Evolutionary conservation across 2,797 vertebrate genomes (phyloP).

Genomic region (Xiphorhynchus erythropygius): DNA sequence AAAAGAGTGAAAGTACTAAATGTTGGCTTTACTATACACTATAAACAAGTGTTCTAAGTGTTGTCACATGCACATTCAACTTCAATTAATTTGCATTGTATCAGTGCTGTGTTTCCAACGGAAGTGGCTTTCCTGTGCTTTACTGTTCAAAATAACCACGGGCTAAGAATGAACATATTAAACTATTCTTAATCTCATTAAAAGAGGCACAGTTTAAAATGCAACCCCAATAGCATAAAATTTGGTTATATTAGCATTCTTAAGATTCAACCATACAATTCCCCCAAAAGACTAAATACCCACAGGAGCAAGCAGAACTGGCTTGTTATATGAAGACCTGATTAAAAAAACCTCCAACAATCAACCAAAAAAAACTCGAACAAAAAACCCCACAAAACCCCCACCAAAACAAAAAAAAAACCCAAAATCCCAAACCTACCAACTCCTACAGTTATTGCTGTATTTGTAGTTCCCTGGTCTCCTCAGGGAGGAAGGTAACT

Average conservation of each 20-base stretch:
- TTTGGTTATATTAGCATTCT: not conserved
- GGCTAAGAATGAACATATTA: not conserved
- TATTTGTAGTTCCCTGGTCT: not conserved
- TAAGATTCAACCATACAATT: not conserved
- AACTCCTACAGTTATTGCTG: not conserved
- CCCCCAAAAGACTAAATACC: not conserved
- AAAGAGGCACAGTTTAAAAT: not conserved
- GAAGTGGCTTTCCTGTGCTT: not conserved
- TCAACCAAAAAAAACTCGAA: not conserved
- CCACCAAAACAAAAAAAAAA: not conserved
- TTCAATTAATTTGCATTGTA: not conserved
- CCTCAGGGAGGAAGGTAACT: not conserved
- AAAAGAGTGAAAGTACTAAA: not conserved
- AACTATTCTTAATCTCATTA: not conserved
- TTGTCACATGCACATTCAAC: not conserved
- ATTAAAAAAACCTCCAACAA: not conserved
- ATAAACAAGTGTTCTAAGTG: not conserved
- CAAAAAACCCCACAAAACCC: not conserved
- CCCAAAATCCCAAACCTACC: not conserved
- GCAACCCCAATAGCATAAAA: not conserved
- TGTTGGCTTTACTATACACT: not conserved
- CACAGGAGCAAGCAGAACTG: not conserved
- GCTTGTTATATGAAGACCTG: not conserved
- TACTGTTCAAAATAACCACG: not conserved
- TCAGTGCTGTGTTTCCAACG: not conserved